phyloP scores from a whole-genome alignment of 2,797 vertebrate genomes.

The Cirrhinus molitorella region DNA sequence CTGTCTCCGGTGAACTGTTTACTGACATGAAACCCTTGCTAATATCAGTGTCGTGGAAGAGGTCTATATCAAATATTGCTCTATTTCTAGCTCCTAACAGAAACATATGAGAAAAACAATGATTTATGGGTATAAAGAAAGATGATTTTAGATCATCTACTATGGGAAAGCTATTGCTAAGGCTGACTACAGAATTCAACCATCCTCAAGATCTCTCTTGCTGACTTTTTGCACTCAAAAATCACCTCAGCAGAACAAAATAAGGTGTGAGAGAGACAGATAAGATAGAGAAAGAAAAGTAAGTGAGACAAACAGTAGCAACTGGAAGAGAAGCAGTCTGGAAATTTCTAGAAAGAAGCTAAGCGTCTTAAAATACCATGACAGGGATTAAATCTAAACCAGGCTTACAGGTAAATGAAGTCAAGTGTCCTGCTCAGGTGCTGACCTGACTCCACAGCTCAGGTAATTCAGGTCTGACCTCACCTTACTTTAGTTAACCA shows the following conservation, averaged over 20 bases:
- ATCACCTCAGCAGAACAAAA: conserved; percentile 42
- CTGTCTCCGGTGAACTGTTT: not conserved
- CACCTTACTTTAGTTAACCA: not conserved
- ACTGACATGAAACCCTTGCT: not conserved
- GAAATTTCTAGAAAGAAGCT: conserved; percentile 55
- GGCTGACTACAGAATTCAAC: not conserved
- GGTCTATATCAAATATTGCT: not conserved
- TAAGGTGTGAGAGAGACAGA: not conserved
- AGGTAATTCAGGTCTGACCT: conserved; percentile 57
- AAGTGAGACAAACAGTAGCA: conserved; percentile 16
- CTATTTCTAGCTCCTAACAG: not conserved
- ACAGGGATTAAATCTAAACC: conserved; percentile 61
- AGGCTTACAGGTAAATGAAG: conserved; percentile 65
- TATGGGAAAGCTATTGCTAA: not conserved
- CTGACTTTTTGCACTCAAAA: conserved; percentile 38
- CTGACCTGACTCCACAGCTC: conserved; percentile 54
- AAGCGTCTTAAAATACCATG: conserved; percentile 59
- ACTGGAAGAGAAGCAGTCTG: not conserved
- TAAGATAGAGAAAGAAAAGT: not conserved
- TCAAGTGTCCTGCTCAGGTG: conserved; percentile 60
- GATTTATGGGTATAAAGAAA: not conserved
- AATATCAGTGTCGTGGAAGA: not conserved
- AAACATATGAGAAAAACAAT: not conserved
- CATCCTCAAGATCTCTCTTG: not conserved
- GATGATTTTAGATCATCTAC: not conserved